These are phyloP conservation scores for Escarpia spicata DNA, from an alignment of 2,888 invertebrate genomes.

Conservation along the genomic window DNA sequence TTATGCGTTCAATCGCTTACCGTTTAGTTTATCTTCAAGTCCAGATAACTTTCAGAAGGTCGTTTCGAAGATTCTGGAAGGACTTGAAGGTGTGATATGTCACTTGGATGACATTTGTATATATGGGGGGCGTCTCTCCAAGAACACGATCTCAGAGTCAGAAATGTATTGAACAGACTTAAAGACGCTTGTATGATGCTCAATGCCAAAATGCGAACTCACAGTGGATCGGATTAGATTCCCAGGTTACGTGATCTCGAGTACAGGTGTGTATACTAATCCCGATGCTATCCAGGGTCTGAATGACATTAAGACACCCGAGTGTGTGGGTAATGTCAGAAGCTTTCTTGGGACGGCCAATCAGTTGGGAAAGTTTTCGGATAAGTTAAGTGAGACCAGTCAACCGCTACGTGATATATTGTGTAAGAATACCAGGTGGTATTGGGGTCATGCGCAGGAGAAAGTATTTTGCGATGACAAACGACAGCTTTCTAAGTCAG, in stretches of 20 bases:
- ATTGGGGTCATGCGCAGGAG: not conserved
- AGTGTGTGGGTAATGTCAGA: not conserved
- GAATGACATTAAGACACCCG: not conserved
- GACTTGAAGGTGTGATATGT: not conserved
- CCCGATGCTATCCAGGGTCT: not conserved
- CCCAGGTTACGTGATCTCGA: not conserved
- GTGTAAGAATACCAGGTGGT: not conserved
- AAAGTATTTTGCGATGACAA: not conserved
- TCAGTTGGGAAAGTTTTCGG: not conserved
- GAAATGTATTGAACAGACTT: not conserved
- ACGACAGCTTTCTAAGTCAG: no score
- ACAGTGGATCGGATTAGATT: not conserved
- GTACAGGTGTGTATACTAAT: not conserved
- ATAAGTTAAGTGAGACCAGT: not conserved
- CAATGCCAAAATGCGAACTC: not conserved
- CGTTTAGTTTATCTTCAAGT: not conserved
- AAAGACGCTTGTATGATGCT: not conserved
- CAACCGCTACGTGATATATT: not conserved
- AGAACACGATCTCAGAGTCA: not conserved
- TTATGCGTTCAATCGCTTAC: not conserved
- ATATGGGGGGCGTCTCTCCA: not conserved
- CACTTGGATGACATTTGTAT: not conserved
- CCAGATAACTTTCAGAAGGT: not conserved
- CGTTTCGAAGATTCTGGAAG: not conserved
- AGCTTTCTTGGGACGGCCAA: not conserved